These are phyloP conservation scores for Eleginops maclovinus DNA, from an alignment of 2,113 vertebrate species.

Conservation along the genomic window DNA sequence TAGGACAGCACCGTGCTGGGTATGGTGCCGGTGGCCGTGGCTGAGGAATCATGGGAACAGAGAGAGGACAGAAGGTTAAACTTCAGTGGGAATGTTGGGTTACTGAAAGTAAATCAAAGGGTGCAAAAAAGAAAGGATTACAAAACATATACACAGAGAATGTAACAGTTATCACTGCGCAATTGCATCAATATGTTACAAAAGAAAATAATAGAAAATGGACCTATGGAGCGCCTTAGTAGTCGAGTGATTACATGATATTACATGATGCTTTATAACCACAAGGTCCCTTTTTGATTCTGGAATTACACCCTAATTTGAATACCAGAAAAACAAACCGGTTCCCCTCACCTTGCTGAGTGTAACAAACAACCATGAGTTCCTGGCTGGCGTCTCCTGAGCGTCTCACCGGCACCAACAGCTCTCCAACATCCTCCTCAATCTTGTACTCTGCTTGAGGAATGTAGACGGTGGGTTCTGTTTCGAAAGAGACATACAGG, in stretches of 20 bases:
- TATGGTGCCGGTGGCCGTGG: constrained; percentile 85
- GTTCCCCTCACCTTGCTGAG: constrained; percentile 84
- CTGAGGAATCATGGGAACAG: constrained; percentile 66
- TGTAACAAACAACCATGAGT: constrained; percentile 88
- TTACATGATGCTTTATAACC: too few relatives aligned
- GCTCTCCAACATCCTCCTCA: constrained; percentile 87
- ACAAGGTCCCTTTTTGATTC: too few relatives aligned
- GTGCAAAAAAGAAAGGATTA: neutral
- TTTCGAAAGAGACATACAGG: constrained; percentile 43
- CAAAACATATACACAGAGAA: neutral
- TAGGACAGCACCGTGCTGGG: constrained; percentile 85
- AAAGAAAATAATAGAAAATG: neutral
- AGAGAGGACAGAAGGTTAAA: neutral
- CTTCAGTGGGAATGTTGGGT: neutral
- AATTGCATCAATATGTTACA: neutral
- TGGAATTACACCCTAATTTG: too few relatives aligned
- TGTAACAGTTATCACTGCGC: neutral
- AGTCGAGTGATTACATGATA: too few relatives aligned
- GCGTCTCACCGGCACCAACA: constrained; percentile 85
- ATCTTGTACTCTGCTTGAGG: constrained; percentile 87
- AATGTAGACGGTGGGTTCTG: constrained; percentile 90
- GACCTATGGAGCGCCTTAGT: neutral
- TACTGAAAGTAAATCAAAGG: neutral
- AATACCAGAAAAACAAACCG: neutral
- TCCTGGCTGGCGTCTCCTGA: constrained; percentile 89